Conservation (phyloP, 2,888 invertebrate species). For the Nephrotoma appendiculata region DNA sequence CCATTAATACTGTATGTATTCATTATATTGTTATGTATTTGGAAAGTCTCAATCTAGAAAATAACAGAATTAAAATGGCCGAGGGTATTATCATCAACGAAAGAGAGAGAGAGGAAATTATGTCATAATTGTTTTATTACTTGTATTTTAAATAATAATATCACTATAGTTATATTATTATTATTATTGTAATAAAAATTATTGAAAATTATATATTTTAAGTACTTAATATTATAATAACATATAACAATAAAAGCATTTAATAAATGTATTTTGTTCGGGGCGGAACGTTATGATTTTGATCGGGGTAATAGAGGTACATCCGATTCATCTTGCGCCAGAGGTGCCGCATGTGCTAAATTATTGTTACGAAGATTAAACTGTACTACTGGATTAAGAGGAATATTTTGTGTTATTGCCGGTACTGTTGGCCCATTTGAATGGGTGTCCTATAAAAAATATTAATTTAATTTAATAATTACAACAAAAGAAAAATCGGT, state of each 20-base stretch:
- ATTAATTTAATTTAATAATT: not conserved
- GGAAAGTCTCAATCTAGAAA: not conserved
- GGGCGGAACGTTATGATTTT: conserved; percentile 6
- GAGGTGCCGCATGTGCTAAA: not conserved
- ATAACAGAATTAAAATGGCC: not conserved
- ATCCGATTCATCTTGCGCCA: not conserved
- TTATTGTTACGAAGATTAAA: not conserved
- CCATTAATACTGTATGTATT: not conserved
- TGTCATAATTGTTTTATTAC: not conserved
- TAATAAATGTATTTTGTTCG: not conserved
- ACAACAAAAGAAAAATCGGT: not conserved
- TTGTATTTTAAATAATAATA: not conserved
- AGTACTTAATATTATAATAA: not conserved
- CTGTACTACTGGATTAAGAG: not conserved
- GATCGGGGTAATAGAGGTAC: not conserved
- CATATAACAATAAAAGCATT: not conserved
- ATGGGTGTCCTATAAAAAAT: conserved; percentile 5
- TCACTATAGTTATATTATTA: not conserved
- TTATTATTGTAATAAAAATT: not conserved
- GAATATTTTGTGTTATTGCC: not conserved
- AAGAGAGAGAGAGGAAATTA: not conserved
- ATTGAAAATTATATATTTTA: not conserved
- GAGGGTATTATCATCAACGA: not conserved
- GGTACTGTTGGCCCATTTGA: conserved; percentile 11
- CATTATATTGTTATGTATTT: not conserved